Evolutionary conservation across 2,888 invertebrate genomes (phyloP), one percentile per base, ranked within the genome.

Genomic region (Calephelis perditalis): DNA sequence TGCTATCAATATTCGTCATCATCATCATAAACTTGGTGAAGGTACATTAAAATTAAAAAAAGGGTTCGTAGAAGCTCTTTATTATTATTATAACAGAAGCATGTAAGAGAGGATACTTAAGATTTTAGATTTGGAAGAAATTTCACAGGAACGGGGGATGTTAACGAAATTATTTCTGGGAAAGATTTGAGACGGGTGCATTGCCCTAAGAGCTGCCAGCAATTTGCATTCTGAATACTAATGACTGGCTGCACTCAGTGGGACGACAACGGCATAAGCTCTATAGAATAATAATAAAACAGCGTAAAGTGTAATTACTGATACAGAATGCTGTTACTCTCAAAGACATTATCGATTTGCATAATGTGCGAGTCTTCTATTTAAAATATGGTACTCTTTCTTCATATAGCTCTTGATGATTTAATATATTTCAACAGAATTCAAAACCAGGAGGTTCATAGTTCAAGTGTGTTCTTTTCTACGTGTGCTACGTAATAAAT

Each of bases 211-310:
- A 79, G 83, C 8, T 49, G 49, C 72, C 71, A 75, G 78, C 79
- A 84, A 88, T 88, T 86, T 86, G 82, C 88, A 88, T 88, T 85
- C 82, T 87, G 88, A 86, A 87, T 87, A 81, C 80, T 86, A 87
- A 87, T 84, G 84, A 82, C 74, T 73, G 74, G 72, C 70, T 75
- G 78, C 77, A 78, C 78, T 79, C 75, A 73, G 70, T 67, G 72
- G 55, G 44, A 78, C 74, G 81, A 83, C 83, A 82, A 76, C 73
- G 70, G 66, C 67, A 65, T 67, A 67, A 70, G 74, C 69, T 69
- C 73, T 74, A 73, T 75, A 73, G 68, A 75, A 76, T 79, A 74
- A 78, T 81, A 77, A 77, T 79, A 77, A 78, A 80, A 77, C 74
- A 75, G 70, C 67, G 72, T 73, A 71, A 76, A 78, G 72, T 71